Base-by-base conservation (phyloP, 1,140 invertebrate genomes). In the Wiebesia pumilae region DNA sequence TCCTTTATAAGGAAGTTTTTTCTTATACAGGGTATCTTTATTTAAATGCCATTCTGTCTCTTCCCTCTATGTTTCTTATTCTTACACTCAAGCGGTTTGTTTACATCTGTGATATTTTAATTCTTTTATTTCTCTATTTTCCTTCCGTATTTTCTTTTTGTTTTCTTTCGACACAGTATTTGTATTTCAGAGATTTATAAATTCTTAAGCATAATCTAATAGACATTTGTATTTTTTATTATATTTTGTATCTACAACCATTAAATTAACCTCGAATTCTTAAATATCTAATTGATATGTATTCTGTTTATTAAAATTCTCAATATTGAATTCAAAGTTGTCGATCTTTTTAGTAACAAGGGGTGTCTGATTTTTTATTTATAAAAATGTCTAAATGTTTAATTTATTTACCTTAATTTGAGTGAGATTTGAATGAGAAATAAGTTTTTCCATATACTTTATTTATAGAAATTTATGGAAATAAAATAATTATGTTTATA, bases 11-110 rank as follows among this genome's bases (percentile, higher is more conserved):
- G 71, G 51, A 58, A 40, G 65, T 24, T 33, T 83, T 73, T n/a
- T 58, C 69, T 62, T 33, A n/a, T 16, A 75, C 10, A 1, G 27
- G 33, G 51, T 27, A 62, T 40, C 43, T 75, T 75, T 83, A 83
- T 83, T 75, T 83, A 83, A 83, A 83, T 30, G 51, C 40, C 7
- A 62, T 73, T 58, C 67, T 40, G 75, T 62, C 21, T 58, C 24
- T 58, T 38, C 35, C 30, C 14, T 71, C 24, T 80, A 38, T 35
- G 51, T 35, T 58, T 65, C 16, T 80, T 4, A 58, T 16, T 3
- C 47, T 62, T 62, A 4, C 78, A 40, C 47, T 65, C 30, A 79
- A 79, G 47, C 47, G n/a, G 47, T 33, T 83, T 73, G 30, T 69
- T 81, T 67, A 43, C 80, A 38, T 24, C 21, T n/a, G 1, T 24